Conservation (phyloP, 2,888 invertebrate genomes). For the Corbicula japonica region DNA sequence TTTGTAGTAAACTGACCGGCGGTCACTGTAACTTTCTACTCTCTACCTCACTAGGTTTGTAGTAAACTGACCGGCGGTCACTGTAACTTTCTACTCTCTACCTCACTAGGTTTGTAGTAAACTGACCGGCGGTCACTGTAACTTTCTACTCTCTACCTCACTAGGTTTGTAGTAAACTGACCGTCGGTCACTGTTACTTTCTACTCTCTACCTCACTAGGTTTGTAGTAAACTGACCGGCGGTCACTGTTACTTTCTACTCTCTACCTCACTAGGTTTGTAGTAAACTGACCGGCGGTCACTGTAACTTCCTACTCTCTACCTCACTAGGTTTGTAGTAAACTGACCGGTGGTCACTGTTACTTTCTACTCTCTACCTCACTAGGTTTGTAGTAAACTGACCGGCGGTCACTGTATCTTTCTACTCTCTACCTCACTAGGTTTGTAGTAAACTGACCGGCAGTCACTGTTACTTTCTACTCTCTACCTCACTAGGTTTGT, state of each 20-base stretch:
- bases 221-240: neutral
- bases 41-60: neutral
- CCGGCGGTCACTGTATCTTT: neutral
- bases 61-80: neutral
- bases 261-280: constrained; percentile 24
- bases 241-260: neutral
- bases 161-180: no score
- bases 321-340: neutral
- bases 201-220: no score
- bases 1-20: neutral
- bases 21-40: neutral
- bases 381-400: neutral
- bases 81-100: neutral
- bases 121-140: neutral
- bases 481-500: no score
- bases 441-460: neutral
- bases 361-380: neutral
- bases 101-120: neutral
- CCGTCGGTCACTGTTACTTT: neutral
- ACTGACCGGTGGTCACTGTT: neutral
- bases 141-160: no score
- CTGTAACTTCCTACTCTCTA: neutral
- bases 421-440: neutral
- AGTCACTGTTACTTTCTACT: no score
- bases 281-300: neutral